phyloP scores from a whole-genome alignment of 2,797 vertebrate species.

The Pelodytes ibericus region DNA sequence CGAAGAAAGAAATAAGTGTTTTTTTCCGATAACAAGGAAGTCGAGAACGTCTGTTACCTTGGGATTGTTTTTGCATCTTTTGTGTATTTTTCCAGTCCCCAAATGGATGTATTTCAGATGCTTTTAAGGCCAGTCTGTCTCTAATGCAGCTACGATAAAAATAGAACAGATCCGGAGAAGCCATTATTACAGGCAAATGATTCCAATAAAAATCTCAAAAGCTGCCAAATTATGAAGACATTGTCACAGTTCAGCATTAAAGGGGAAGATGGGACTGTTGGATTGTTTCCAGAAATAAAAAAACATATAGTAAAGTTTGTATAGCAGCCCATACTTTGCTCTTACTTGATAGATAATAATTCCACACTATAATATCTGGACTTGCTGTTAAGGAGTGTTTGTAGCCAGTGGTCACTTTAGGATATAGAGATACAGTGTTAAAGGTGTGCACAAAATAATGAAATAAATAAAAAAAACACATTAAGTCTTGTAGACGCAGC shows the following conservation, averaged over 20 bases:
- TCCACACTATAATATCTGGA: too few species aligned
- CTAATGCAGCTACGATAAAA: slow-evolving; percentile 59
- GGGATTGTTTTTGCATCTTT: slow-evolving; percentile 9
- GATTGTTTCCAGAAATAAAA: too few species aligned
- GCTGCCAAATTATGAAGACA: not conserved
- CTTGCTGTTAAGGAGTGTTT: too few species aligned
- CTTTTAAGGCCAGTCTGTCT: slow-evolving; percentile 32
- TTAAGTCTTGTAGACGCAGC: too few species aligned
- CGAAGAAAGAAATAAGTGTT: slow-evolving; percentile 16
- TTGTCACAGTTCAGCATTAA: not conserved
- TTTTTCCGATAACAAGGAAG: slow-evolving; percentile 22
- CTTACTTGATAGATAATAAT: too few species aligned
- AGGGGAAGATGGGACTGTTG: too few species aligned
- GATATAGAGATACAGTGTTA: too few species aligned
- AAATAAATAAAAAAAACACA: too few species aligned
- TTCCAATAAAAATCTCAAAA: slow-evolving; percentile 2
- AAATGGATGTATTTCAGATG: slow-evolving; percentile 47
- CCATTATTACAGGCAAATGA: slow-evolving; percentile 25
- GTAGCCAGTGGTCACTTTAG: too few species aligned
- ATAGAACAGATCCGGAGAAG: slow-evolving; percentile 57
- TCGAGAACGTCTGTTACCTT: slow-evolving; percentile 29
- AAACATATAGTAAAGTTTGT: too few species aligned
- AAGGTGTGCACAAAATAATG: too few species aligned
- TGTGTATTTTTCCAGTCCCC: not conserved
- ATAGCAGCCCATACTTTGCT: too few species aligned